phyloP scores from a whole-genome alignment of 2,888 invertebrate genomes.

The Drosophila quasianomalipes region DNA sequence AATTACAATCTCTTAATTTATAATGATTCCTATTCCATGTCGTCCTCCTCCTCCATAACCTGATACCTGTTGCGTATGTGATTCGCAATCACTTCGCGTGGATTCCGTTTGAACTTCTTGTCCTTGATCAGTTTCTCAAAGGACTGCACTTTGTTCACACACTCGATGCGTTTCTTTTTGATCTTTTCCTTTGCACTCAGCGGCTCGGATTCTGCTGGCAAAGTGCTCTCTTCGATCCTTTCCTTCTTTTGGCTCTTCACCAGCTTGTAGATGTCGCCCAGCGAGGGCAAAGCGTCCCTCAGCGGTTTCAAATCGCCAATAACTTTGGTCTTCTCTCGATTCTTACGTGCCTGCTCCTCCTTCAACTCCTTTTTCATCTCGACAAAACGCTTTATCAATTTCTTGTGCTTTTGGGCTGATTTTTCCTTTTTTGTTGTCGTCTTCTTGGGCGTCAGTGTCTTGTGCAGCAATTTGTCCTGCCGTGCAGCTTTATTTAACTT shows the following conservation, averaged over 20 bases:
- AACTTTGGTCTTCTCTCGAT: slow-evolving; percentile 78
- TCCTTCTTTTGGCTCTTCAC: slow-evolving; percentile 66
- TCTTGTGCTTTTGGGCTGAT: slow-evolving; percentile 75
- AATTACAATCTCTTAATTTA: slow-evolving; percentile 17
- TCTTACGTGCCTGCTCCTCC: slow-evolving; percentile 75
- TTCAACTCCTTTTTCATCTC: slow-evolving; percentile 74
- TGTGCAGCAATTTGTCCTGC: slow-evolving; percentile 68
- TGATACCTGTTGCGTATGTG: slow-evolving; percentile 83
- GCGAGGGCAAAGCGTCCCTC: slow-evolving; percentile 84
- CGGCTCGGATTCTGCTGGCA: slow-evolving; percentile 23
- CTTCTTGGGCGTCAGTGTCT: slow-evolving; percentile 72
- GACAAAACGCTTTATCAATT: slow-evolving; percentile 78
- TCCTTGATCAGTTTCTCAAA: slow-evolving; percentile 80
- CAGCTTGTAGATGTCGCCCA: slow-evolving; percentile 79
- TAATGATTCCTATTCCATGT: slow-evolving; percentile 10
- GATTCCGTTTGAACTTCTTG: slow-evolving; percentile 82
- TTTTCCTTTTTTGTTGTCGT: slow-evolving; percentile 83
- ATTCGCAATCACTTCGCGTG: slow-evolving; percentile 79
- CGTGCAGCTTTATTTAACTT: slow-evolving; percentile 44
- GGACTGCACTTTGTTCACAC: slow-evolving; percentile 72
- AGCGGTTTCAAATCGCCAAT: slow-evolving; percentile 82
- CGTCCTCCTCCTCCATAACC: slow-evolving; percentile 53
- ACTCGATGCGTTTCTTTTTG: slow-evolving; percentile 74
- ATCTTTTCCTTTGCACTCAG: slow-evolving; percentile 79
- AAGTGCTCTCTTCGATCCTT: slow-evolving; percentile 46